These are phyloP conservation scores for Glaucomys volans DNA, from an alignment of 2,113 vertebrate genomes.

Conservation along the genomic window DNA sequence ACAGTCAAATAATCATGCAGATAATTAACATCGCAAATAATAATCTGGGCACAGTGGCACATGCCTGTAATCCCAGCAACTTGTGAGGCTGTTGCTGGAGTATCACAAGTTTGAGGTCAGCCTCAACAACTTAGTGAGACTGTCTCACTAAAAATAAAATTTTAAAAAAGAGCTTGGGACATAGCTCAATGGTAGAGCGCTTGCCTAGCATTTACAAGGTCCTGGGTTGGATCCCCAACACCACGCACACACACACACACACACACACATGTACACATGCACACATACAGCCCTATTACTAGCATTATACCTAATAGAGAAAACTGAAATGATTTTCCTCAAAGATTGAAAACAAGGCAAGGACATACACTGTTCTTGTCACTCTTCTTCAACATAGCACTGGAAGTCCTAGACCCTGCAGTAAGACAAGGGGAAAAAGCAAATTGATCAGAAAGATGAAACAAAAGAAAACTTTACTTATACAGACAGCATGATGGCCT, in stretches of 20 bases:
- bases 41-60: background rate
- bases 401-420: background rate
- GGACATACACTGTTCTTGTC: no score
- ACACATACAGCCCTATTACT: background rate
- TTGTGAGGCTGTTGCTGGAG: no score
- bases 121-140: no score
- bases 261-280: background rate
- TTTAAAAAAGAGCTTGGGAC: background rate
- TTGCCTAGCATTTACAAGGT: background rate
- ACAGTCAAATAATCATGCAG: conserved; percentile 10
- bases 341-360: no score
- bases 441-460: background rate
- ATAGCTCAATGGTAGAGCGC: background rate
- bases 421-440: background rate
- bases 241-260: background rate
- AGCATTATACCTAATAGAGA: background rate
- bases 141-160: no score
- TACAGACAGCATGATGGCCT: background rate
- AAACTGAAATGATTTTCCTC: no score
- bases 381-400: no score
- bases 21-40: conserved; percentile 2
- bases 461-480: background rate
- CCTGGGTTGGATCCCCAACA: background rate
- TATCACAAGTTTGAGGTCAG: no score
- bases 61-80: no score